Conservation (phyloP, 1,140 invertebrate species). For the Euura lappo region DNA sequence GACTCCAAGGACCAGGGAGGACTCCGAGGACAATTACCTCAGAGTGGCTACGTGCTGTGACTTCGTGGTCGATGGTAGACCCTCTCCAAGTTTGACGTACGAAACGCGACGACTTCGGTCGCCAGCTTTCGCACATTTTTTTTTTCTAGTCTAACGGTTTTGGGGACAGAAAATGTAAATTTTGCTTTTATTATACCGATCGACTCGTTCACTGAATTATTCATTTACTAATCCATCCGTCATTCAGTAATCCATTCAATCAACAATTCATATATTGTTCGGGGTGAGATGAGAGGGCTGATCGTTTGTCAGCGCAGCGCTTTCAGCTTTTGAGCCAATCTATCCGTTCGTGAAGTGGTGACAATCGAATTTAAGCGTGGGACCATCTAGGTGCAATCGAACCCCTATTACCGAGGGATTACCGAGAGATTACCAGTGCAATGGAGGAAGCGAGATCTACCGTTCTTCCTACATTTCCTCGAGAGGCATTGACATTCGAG, state of each 20-base stretch:
- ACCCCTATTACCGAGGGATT: constrained; percentile 1
- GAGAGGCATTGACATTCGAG: background rate
- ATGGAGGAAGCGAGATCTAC: background rate
- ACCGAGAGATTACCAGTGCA: background rate
- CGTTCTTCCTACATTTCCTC: background rate
- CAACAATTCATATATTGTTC: too few species aligned
- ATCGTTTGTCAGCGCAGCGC: background rate
- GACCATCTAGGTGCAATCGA: background rate
- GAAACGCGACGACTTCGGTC: background rate
- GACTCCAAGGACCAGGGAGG: background rate
- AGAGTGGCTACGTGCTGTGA: constrained; percentile 1
- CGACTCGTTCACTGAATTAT: too few species aligned
- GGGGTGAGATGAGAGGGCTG: too few species aligned
- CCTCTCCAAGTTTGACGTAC: background rate
- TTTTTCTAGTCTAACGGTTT: too few species aligned
- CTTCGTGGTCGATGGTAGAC: background rate
- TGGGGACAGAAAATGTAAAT: too few species aligned
- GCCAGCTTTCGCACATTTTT: background rate
- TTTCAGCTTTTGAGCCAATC: background rate
- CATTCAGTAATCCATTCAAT: too few species aligned
- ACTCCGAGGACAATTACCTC: constrained; percentile 4
- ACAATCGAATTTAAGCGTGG: background rate
- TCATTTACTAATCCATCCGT: too few species aligned
- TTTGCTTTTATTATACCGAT: too few species aligned
- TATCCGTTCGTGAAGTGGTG: constrained; percentile 1